Percentiles rank a stretch among this genome's conserved stretches.
phyloP scores from a whole-genome alignment of 2,113 vertebrate species.

The Ophiodon elongatus region DNA sequence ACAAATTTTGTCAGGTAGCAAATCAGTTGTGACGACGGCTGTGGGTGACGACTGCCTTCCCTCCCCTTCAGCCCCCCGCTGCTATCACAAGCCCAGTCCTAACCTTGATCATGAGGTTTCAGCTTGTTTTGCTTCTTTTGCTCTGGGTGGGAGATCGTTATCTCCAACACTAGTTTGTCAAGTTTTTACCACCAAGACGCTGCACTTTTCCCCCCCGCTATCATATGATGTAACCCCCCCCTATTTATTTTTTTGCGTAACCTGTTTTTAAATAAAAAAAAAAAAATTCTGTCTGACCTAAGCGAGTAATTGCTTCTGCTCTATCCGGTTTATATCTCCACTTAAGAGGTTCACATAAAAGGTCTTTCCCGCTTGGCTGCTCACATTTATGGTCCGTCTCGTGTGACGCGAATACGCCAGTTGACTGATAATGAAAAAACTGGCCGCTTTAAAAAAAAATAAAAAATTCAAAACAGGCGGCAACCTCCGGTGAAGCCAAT shows the following conservation, averaged over 20 bases:
- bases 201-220: background rate
- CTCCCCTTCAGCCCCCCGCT: background rate
- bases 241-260: background rate
- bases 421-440: background rate
- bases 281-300: background rate
- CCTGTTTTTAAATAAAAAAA: too few relatives aligned
- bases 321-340: background rate
- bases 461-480: background rate
- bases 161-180: background rate
- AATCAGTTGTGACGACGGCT: background rate
- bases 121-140: background rate
- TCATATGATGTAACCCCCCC: background rate
- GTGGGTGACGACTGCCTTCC: background rate
- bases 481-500: too few relatives aligned
- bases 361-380: background rate
- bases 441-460: too few relatives aligned
- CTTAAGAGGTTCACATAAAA: background rate
- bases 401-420: background rate
- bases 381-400: background rate
- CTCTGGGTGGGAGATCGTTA: background rate
- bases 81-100: background rate
- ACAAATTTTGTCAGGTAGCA: conserved; percentile 19
- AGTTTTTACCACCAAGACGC: background rate
- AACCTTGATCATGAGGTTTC: background rate
- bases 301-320: background rate